Evolutionary conservation across 2,888 invertebrate species (phyloP).

Genomic region (Rhodophaea formosa): DNA sequence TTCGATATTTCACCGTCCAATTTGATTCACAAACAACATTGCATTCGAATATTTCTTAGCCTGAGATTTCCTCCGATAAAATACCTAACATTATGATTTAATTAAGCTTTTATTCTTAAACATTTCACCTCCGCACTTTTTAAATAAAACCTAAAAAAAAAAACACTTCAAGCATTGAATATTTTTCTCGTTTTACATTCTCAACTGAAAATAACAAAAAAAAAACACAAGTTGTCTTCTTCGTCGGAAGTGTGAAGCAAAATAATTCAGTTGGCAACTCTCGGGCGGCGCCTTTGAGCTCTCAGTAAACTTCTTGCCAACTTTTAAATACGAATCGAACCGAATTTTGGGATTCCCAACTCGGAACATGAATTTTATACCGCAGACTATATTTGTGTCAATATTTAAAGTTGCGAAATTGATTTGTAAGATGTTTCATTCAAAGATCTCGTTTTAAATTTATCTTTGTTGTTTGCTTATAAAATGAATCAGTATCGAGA

Average conservation of each 20-base stretch:
- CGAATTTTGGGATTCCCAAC: conserved; percentile 8
- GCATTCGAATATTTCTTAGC: too few relatives aligned
- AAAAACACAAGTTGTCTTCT: not conserved
- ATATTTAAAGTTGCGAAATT: conserved; percentile 13
- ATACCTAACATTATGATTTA: too few relatives aligned
- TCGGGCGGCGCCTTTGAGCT: conserved; percentile 17
- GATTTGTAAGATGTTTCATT: not conserved
- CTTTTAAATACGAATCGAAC: conserved; percentile 19
- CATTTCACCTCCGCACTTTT: too few relatives aligned
- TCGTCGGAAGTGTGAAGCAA: conserved; percentile 13
- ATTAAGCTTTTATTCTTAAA: too few relatives aligned
- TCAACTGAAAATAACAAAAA: not conserved
- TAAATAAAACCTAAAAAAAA: too few relatives aligned
- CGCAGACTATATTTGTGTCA: conserved; percentile 14
- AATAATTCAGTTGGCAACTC: conserved; percentile 17
- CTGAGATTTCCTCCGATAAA: too few relatives aligned
- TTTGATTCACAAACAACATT: too few relatives aligned
- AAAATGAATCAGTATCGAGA: not conserved
- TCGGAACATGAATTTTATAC: conserved; percentile 2
- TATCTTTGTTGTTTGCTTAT: not conserved
- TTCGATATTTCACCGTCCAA: too few relatives aligned
- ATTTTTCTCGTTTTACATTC: not conserved
- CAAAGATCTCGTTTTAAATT: not conserved
- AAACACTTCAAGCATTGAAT: not conserved
- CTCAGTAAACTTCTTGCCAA: conserved; percentile 16